Base-by-base conservation (phyloP, 2,113 vertebrate species). In the Micronycteris hirsuta region DNA sequence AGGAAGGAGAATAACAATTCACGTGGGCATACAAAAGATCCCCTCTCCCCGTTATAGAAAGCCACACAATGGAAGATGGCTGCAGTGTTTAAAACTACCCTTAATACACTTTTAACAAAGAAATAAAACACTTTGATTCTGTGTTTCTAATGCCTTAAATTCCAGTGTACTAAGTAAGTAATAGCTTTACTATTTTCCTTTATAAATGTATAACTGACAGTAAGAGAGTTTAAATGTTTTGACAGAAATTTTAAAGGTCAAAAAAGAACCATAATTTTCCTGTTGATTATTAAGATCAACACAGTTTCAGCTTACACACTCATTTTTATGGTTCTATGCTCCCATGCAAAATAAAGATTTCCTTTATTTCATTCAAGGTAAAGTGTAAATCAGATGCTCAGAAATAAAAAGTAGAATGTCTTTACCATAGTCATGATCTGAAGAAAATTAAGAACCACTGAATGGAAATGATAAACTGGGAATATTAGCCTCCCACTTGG, bases 211-310 rank as follows among this genome's bases (percentile, higher is more conserved):
- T 67, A 67, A 47, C 33, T 9, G 14, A 83, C 47, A 71, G 10
- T 43, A 70, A 28, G 33, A 92, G 38, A 92, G 38, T 49, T 83
- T 74, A 63, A 70, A 56, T 86, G n/a, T 86, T 97, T 93, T 45
- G 26, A 91, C 31, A 82, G 38, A 76, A 86, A 19, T 49, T 58
- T 85, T 65, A 80, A 80, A 76, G 54, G 26, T 67, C 43, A 68
- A 3, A 26, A 73, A 70, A 67, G 3, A 63, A 76, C 74, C 33
- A 86, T 24, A 58, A 33, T 65, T 93, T 78, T 96, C 52, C 58
- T 9, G 33, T 31, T 71, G 70, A 63, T 81, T 82, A 33, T 82
- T 89, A 70, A 71, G 65, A 80, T 82, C 22, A 86, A 76, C 17
- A 67, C 28, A 38, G 14, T 81, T 94, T 85, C 38, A 49, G 16